Percentiles rank a stretch among this genome's conserved stretches.
Evolutionary conservation across 2,113 vertebrate species (phyloP).

Genomic region (Lepisosteus osseus): DNA sequence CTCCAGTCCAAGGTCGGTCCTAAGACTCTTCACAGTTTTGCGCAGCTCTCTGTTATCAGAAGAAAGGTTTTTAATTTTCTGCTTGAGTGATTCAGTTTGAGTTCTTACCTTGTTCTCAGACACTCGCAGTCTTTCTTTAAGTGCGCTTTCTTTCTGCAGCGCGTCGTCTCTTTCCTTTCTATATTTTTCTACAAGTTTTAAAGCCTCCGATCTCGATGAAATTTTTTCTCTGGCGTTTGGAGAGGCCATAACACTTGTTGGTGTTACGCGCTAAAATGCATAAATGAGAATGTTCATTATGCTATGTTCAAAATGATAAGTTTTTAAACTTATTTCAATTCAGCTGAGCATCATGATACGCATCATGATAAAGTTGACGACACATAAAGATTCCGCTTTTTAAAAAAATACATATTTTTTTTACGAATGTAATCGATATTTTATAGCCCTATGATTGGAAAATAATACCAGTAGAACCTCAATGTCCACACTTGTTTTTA

Average conservation of each 20-base stretch:
- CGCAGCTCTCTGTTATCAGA: conserved; percentile 66
- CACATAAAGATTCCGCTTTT: too few species aligned
- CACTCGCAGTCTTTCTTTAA: conserved; percentile 63
- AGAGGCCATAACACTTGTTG: conserved; percentile 44
- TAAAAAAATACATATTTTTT: too few species aligned
- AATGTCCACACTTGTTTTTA: too few species aligned
- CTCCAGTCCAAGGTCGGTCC: conserved; percentile 67
- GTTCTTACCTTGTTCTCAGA: conserved; percentile 58
- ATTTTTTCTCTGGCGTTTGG: conserved; percentile 53
- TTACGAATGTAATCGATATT: too few species aligned
- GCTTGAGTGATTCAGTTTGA: conserved; percentile 57
- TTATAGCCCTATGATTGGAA: too few species aligned
- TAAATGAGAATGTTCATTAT: too few species aligned
- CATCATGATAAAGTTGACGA: too few species aligned
- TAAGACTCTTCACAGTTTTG: conserved; percentile 63
- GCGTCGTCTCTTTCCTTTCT: conserved; percentile 71
- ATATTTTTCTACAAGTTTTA: conserved; percentile 69
- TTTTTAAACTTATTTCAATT: too few species aligned
- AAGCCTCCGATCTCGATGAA: conserved; percentile 61
- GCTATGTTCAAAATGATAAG: too few species aligned
- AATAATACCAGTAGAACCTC: too few species aligned
- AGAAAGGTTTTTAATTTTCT: conserved; percentile 62
- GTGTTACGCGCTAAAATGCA: background rate
- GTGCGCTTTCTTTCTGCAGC: conserved; percentile 53
- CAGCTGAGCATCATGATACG: too few species aligned